Evolutionary conservation across 2,113 vertebrate genomes (phyloP).

Genomic region (Odobenus rosmarus): DNA sequence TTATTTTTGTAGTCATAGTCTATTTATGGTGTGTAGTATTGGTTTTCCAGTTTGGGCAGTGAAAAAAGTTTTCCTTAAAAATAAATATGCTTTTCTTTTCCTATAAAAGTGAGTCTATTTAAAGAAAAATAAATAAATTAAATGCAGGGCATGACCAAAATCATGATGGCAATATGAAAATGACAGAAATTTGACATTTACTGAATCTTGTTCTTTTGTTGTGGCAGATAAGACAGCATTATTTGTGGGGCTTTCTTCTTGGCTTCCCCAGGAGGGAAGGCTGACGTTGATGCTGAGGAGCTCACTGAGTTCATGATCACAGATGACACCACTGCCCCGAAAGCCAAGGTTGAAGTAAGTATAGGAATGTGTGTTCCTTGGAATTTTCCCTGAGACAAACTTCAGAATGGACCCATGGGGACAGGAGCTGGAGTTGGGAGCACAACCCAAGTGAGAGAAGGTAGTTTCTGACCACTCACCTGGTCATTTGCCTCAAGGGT

Average conservation of each 20-base stretch:
- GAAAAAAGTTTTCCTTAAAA: slow-evolving; percentile 44
- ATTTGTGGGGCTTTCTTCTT: not conserved
- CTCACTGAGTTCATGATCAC: not conserved
- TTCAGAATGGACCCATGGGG: not conserved
- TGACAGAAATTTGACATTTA: not conserved
- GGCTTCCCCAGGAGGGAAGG: no score
- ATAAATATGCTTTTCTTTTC: not conserved
- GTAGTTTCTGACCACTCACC: not conserved
- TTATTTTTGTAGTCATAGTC: slow-evolving; percentile 44
- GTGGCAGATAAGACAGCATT: not conserved
- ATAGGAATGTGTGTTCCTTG: not conserved
- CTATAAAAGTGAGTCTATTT: not conserved
- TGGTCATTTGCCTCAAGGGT: not conserved
- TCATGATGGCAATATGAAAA: not conserved
- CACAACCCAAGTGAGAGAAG: not conserved
- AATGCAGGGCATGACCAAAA: not conserved
- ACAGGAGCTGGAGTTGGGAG: not conserved
- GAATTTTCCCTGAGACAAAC: not conserved
- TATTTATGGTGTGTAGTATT: slow-evolving; percentile 12
- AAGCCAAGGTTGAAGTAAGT: not conserved
- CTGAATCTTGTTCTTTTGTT: not conserved
- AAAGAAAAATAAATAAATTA: not conserved
- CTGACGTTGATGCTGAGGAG: not conserved
- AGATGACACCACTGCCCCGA: not conserved
- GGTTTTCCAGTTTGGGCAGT: slow-evolving; percentile 28